Evolutionary conservation across 2,888 invertebrate species (phyloP), one percentile per base, ranked within the genome.

Genomic region (Drosophila algonquin): DNA sequence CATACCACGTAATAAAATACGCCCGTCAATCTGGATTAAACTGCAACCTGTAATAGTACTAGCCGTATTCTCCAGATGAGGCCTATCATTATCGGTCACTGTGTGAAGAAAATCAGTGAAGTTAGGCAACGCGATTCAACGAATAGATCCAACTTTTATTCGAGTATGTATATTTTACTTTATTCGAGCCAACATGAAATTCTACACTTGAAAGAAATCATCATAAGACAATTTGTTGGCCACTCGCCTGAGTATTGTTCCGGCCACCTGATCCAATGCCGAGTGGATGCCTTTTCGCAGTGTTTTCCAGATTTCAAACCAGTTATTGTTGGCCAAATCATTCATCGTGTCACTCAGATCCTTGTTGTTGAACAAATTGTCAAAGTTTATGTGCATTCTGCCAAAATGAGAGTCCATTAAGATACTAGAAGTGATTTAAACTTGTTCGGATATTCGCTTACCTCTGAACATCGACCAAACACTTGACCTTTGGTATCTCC

Each of bases 241-340:
- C 1, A 89, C 71, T 18, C 69, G 54, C 4, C n/a, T 44, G 0
- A 83, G 21, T 24, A 90, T 35, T 14, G 69, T 69, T 8, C 63
- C 67, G 0, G 78, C 8, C 32, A 88, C 63, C 4, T 68, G 60
- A 16, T 61, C 62, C 5, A 83, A 64, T 0, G 83, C 89, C 16
- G 64, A 65, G 58, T 81, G 83, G 2, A 90, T 81, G 18, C 87
- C 87, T 14, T 68, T 73, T 9, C 83, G 63, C 47, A 90, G 46
- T 53, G 86, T 84, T 0, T 68, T n/a, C 90, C 90, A 90, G 18
- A 90, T 75, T 24, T 87, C 87, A 52, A 62, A 69, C 90, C 90
- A 90, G 64, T 89, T 90, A 10, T 77, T 76, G 62, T 90, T 90
- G 10, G 90, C 75, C 7, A 90, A 76, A 1, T 63, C 71, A 59